Evolutionary conservation across 1,140 invertebrate genomes (phyloP).

Genomic region (Drosophila burlai): DNA sequence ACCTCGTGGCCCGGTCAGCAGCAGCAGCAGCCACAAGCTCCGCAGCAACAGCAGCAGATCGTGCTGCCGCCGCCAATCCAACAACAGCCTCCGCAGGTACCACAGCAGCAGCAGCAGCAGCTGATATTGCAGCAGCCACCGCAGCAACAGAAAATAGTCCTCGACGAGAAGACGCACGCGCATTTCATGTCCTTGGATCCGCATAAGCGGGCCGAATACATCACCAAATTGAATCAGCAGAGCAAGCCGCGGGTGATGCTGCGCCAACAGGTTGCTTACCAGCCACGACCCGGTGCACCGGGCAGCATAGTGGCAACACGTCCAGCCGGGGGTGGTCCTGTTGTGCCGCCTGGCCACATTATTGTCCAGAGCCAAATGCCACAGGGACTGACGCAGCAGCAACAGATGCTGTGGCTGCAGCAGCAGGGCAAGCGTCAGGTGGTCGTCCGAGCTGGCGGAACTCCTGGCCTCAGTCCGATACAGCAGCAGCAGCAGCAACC

Average conservation of each 20-base stretch:
- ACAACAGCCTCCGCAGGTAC: constrained; percentile 67
- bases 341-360: constrained; percentile 84
- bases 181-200: constrained; percentile 93
- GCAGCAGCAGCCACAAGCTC: constrained; percentile 55
- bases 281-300: constrained; percentile 86
- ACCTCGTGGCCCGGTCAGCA: too few species aligned
- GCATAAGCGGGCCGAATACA: constrained; percentile 91
- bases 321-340: constrained; percentile 85
- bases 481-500: constrained; percentile 51
- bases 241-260: constrained; percentile 86
- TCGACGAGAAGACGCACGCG: constrained; percentile 93
- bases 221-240: constrained; percentile 90
- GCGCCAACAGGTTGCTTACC: constrained; percentile 85
- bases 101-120: constrained; percentile 78
- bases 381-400: constrained; percentile 88
- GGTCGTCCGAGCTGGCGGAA: constrained; percentile 84
- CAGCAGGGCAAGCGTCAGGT: constrained; percentile 88
- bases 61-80: constrained; percentile 73
- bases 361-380: constrained; percentile 88
- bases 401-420: constrained; percentile 90
- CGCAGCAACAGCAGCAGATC: constrained; percentile 63
- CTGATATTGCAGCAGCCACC: constrained; percentile 81
- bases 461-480: constrained; percentile 86
- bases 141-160: constrained; percentile 89
- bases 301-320: constrained; percentile 86